Conservation (phyloP, 2,113 vertebrate species). For the Perccottus glenii region DNA sequence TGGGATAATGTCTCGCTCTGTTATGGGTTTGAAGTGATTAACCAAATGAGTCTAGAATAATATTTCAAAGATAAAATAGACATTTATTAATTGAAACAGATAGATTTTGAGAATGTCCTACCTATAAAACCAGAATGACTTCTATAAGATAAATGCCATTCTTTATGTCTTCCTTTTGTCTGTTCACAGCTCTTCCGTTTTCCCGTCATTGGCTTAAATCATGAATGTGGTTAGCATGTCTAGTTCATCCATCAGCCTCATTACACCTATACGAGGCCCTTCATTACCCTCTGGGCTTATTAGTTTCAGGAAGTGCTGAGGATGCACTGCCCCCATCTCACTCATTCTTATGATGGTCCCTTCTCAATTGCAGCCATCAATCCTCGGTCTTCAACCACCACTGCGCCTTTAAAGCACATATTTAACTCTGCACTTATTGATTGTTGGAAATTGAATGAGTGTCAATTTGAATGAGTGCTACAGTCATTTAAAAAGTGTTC, state of each 20-base stretch:
- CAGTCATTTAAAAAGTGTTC: conserved; percentile 68
- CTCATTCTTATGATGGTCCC: conserved; percentile 82
- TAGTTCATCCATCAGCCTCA: conserved; percentile 61
- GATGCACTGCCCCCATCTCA: conserved; percentile 45
- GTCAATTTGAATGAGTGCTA: conserved; percentile 71
- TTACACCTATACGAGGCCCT: conserved; percentile 72
- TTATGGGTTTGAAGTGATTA: conserved; percentile 13
- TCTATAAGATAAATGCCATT: too few species aligned
- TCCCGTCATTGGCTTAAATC: conserved; percentile 63
- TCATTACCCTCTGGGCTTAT: conserved; percentile 53
- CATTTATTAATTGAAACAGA: too few species aligned
- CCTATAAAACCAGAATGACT: too few species aligned
- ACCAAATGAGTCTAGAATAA: background rate
- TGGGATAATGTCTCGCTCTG: conserved; percentile 41
- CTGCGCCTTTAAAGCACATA: conserved; percentile 56
- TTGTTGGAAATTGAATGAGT: conserved; percentile 73
- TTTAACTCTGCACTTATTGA: conserved; percentile 68
- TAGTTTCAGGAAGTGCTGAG: conserved; percentile 71
- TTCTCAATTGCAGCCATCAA: conserved; percentile 78
- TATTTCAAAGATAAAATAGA: too few species aligned
- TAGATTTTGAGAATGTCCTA: too few species aligned
- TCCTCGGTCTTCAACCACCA: conserved; percentile 69
- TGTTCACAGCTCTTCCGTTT: background rate
- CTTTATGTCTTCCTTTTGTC: background rate
- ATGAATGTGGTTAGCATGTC: conserved; percentile 60